A percentile compares a stretch with the other conserved stretches of the same genome.
Evolutionary conservation across 2,113 vertebrate genomes (phyloP).

Genomic region (Leptosomus discolor): DNA sequence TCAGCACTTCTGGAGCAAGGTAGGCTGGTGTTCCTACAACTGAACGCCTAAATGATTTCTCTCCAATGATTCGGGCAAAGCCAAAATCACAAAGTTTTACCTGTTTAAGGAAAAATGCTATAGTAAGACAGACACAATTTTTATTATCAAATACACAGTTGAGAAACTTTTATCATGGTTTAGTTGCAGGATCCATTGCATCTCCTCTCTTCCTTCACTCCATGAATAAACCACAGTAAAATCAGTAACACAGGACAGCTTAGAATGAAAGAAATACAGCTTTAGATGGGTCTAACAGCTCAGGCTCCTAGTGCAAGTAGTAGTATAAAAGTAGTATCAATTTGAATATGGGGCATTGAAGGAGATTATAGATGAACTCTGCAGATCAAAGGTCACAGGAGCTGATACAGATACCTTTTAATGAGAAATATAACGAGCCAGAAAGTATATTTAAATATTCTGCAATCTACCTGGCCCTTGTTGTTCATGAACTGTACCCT

Average conservation of each 20-base stretch:
- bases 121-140: not conserved
- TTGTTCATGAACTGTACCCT: not conserved
- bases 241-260: not conserved
- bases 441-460: not conserved
- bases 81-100: slow-evolving; percentile 98
- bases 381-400: not conserved
- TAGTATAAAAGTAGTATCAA: not conserved
- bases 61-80: slow-evolving; percentile 96
- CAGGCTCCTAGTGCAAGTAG: not conserved
- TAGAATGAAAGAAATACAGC: not conserved
- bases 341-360: not conserved
- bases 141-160: not conserved
- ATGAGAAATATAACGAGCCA: not conserved
- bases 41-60: slow-evolving; percentile 94
- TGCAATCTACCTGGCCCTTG: not conserved
- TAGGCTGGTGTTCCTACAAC: slow-evolving; percentile 97
- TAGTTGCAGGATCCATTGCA: not conserved
- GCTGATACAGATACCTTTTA: not conserved
- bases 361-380: not conserved
- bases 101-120: slow-evolving; percentile 69
- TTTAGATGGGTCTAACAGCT: not conserved
- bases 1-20: slow-evolving; percentile 92
- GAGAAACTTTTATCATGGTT: not conserved
- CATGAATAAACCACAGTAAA: not conserved
- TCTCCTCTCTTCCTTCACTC: not conserved